Base-by-base conservation (phyloP, 2,888 invertebrate species). In the Norana najaformis region DNA sequence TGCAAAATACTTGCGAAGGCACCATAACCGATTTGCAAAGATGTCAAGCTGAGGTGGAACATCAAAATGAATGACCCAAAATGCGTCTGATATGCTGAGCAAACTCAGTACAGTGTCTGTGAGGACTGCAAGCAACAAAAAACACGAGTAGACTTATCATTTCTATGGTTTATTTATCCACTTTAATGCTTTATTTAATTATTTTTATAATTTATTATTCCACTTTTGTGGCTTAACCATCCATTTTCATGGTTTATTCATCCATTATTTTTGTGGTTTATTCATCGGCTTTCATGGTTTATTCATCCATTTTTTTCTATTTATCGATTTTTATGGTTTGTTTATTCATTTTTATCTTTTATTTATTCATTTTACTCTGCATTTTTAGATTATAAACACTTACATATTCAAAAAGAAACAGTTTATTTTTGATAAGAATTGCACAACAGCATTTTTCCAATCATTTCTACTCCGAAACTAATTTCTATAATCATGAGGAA, bases 1-100 rank as follows among this genome's bases (percentile, higher is more conserved):
- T 37, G 83, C 93, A 93, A 96, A 96, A 93, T 96, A 96, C 92
- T 96, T 96, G 90, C 96, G 96, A 85, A 97, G 95, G 37, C 96
- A 96, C 0, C 96, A 96, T 93, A 97, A 97, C 91, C 97, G 95
- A 93, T 96, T 96, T 88, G 96, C 96, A 93, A 97, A 97, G 93
- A 96, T 95, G 89, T 96, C 96, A 39, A 95, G 89, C n/a, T 90
- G 82, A 35, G 53, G 93, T 0, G 97, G 96, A 92, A 97, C 94
- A 4, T 97, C 96, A 94, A 96, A 97, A 94, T 97, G 97, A 34
- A 97, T 95, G 41, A 97, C 94, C 92, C 96, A 95, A 89, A 96
- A 95, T 0, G 96, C 97, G 93, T 97, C 96, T 0, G 96, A 96
- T 14, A 97, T 95, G 91, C 96, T 95, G 90, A 97, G 93, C 92